Conservation (phyloP, 2,113 vertebrate genomes). For the Emberiza fucata region DNA sequence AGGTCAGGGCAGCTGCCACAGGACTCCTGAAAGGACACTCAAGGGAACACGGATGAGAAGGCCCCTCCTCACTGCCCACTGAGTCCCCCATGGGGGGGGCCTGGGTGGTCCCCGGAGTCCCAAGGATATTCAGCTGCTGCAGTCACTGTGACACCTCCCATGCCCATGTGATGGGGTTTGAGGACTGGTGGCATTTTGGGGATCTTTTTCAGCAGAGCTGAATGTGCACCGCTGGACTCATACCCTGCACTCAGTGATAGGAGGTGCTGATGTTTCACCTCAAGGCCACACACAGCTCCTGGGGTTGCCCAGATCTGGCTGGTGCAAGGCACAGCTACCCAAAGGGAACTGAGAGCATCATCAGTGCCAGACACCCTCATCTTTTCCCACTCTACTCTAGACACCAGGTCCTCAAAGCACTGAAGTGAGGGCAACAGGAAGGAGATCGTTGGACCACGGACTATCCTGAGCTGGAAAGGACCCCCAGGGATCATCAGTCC, state of each 20-base stretch:
- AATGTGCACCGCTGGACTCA: not conserved
- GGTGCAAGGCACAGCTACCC: not conserved
- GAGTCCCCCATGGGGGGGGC: not conserved
- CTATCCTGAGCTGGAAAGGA: not conserved
- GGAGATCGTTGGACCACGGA: not conserved
- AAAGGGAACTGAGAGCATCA: not conserved
- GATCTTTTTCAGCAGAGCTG: not conserved
- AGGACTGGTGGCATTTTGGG: not conserved
- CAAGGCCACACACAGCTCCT: not conserved
- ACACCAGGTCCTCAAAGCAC: not conserved
- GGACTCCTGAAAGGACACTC: not conserved
- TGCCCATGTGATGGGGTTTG: not conserved
- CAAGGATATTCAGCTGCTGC: not conserved
- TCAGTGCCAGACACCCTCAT: not conserved
- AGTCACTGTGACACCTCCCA: rapidly evolving
- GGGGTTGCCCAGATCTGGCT: not conserved
- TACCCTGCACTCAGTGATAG: not conserved
- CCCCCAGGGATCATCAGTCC: not conserved
- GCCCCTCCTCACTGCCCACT: not conserved
- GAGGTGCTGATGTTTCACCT: not conserved
- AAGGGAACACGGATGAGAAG: not conserved
- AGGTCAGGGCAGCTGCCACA: not conserved
- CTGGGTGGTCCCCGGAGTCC: not conserved
- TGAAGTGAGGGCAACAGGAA: not conserved
- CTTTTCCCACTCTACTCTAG: not conserved